Evolutionary conservation across 2,797 vertebrate species (phyloP), one percentile per base, ranked within the genome.

Genomic region (Smutsia temminckii): DNA sequence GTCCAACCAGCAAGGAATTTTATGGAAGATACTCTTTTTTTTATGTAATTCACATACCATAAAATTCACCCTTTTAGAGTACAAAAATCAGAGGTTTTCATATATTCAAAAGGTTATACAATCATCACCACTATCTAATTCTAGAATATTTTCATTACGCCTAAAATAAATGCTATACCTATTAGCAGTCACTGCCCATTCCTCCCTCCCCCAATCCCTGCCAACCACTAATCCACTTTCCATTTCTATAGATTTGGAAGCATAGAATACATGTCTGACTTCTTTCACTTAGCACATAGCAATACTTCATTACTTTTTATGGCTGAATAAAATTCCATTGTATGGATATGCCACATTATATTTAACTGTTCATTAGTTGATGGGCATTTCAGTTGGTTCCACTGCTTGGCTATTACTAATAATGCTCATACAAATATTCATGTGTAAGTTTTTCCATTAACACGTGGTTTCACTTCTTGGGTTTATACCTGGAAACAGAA

Each of bases 11-110:
- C 8, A 85, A 72, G 34, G 57, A 46, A 14, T 93, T 94, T 95
- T 64, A 49, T 81, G 84, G n/a, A 85, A 34, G 49, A 6, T 85
- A 55, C 37, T 79, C 11, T 64, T 69, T 75, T 81, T 66, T 63
- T 68, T 23, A 91, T 21, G 68, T 94, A 79, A 95, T 94, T 88
- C 25, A 51, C 59, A 42, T 84, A 64, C 29, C 46, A 74, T 80
- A 95, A 77, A 95, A 91, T 71, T 83, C 25, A 80, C 34, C 72
- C 55, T 75, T 78, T 89, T 77, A 72, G 81, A 86, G 53, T 86
- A 72, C 17, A 84, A 1, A 93, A 27, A 77, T 93, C 42, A 79
- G 18, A 80, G 20, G 59, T 57, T 89, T 81, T 81, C 83, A 71
- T 80, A 51, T 74, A 79, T 66, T 96, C 59, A 75, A 6, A 63